Percentiles rank a stretch among this genome's conserved stretches.
Evolutionary conservation across 2,888 invertebrate genomes (phyloP).

Genomic region (Antitype chi): DNA sequence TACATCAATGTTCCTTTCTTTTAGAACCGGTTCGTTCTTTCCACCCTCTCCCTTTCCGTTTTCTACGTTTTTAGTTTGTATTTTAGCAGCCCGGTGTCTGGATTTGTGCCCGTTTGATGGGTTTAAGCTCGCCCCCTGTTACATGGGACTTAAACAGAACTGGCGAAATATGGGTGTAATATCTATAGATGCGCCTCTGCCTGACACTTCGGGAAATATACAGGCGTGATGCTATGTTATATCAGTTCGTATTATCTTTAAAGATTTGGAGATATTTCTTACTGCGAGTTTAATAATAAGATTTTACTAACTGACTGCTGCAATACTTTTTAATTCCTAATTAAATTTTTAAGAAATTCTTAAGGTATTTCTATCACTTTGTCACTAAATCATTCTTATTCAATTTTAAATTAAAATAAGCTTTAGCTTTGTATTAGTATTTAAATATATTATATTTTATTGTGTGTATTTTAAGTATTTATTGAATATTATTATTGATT

Average conservation of each 20-base stretch:
- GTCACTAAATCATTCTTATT: conserved; percentile 36
- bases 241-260: too few species aligned
- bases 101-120: neutral
- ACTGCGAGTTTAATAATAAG: neutral
- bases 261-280: neutral
- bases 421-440: conserved; percentile 55
- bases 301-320: neutral
- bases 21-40: neutral
- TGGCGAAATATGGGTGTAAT: neutral
- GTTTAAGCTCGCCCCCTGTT: too few species aligned
- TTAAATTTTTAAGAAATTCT: neutral
- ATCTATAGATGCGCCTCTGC: neutral
- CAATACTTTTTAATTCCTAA: neutral
- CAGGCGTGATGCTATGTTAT: neutral
- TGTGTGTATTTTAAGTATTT: conserved; percentile 51
- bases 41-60: neutral
- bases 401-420: conserved; percentile 40
- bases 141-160: neutral
- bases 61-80: too few species aligned
- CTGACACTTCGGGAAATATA: neutral
- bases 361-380: conserved; percentile 14
- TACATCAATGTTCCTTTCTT: neutral
- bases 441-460: conserved; percentile 49
- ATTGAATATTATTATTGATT: conserved; percentile 45
- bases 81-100: neutral